Percentiles rank a stretch among this genome's conserved stretches.
Evolutionary conservation across 2,113 vertebrate species (phyloP).

Genomic region (Cyprinodon tularosa): DNA sequence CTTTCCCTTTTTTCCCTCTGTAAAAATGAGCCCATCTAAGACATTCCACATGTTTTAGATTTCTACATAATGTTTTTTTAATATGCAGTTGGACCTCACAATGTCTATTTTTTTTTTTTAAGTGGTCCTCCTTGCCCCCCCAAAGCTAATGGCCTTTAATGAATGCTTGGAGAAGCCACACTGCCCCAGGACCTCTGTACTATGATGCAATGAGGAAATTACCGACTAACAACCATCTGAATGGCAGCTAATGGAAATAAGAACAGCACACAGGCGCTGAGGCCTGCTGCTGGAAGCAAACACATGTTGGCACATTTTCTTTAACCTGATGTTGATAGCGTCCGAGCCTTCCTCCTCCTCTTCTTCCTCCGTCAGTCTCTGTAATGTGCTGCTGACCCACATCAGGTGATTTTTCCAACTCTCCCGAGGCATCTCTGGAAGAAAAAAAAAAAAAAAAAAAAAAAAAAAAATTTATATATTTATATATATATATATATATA

Average conservation of each 20-base stretch:
- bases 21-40: neutral
- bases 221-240: slow-evolving; percentile 58
- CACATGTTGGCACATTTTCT: slow-evolving; percentile 43
- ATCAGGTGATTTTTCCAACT: slow-evolving; percentile 80
- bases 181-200: slow-evolving; percentile 48
- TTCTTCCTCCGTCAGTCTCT: slow-evolving; percentile 74
- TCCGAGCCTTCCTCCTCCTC: slow-evolving; percentile 39
- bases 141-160: slow-evolving; percentile 58
- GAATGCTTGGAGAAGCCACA: slow-evolving; percentile 52
- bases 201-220: slow-evolving; percentile 54
- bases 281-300: slow-evolving; percentile 27
- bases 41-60: slow-evolving; percentile 3
- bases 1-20: slow-evolving; percentile 9
- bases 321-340: slow-evolving; percentile 53
- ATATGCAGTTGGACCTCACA: slow-evolving; percentile 9
- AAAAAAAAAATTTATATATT: too few relatives aligned
- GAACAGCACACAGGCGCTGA: slow-evolving; percentile 39
- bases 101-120: slow-evolving; percentile 32
- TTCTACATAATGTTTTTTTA: neutral
- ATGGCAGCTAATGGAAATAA: slow-evolving; percentile 57
- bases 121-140: slow-evolving; percentile 20
- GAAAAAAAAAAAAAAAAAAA: too few relatives aligned
- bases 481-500: too few relatives aligned
- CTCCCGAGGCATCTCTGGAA: slow-evolving; percentile 80
- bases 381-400: slow-evolving; percentile 81